These are phyloP conservation scores for Campoletis sonorensis DNA, from an alignment of 1,140 invertebrate genomes.

Conservation along the genomic window DNA sequence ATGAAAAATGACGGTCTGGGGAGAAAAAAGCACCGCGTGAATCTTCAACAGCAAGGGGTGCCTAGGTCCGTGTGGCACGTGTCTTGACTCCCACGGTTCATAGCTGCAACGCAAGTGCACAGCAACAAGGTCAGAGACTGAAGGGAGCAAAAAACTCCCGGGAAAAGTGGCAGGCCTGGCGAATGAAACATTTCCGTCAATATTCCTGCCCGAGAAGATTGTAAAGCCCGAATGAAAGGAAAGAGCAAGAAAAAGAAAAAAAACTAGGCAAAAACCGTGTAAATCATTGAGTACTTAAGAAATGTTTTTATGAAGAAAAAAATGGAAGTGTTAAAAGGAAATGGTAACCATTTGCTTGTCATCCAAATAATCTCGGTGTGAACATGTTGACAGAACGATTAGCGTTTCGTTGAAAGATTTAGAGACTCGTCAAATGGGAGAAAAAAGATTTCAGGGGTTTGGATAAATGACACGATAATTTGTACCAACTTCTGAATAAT, in stretches of 20 bases:
- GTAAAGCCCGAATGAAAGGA: neutral
- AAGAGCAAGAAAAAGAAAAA: neutral
- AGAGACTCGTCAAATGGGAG: neutral
- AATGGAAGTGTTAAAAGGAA: neutral
- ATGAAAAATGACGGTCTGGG: conserved; percentile 42
- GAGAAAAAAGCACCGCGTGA: conserved; percentile 3
- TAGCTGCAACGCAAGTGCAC: conserved; percentile 60
- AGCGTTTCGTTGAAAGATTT: neutral
- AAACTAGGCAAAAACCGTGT: conserved; percentile 2
- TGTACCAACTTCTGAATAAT: no score
- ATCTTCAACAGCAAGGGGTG: conserved; percentile 53
- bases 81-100: conserved; percentile 67
- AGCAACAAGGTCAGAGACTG: conserved; percentile 55
- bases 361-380: neutral
- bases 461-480: no score
- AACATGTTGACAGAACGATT: neutral
- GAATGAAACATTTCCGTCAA: conserved; percentile 42
- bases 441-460: neutral
- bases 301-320: neutral
- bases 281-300: conserved; percentile 37
- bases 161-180: conserved; percentile 38
- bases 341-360: conserved; percentile 22
- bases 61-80: conserved; percentile 62
- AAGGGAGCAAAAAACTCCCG: conserved; percentile 37
- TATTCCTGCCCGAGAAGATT: conserved; percentile 1